Conservation (phyloP, 2,113 vertebrate genomes). For the Elanus axillaris region DNA sequence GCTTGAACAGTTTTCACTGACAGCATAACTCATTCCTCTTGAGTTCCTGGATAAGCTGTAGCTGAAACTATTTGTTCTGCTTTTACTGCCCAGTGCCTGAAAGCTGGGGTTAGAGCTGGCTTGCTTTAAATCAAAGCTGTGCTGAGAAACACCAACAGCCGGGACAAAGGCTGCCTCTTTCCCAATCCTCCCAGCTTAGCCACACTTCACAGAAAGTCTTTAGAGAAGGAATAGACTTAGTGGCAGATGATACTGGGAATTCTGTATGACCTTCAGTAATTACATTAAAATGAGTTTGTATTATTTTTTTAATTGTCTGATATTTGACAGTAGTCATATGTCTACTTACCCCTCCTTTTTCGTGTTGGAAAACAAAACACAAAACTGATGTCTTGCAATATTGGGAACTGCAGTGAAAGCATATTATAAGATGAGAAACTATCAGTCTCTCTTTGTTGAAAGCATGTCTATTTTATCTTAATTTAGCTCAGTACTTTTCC, state of each 20-base stretch:
- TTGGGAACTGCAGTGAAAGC: background rate
- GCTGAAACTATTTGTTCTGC: slow-evolving; percentile 38
- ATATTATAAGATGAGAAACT: background rate
- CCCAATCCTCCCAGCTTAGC: background rate
- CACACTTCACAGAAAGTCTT: background rate
- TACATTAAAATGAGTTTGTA: background rate
- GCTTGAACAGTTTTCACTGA: slow-evolving; percentile 15
- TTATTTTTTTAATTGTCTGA: background rate
- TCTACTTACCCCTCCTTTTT: background rate
- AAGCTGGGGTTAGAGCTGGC: background rate
- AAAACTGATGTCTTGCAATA: background rate
- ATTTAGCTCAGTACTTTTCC: background rate
- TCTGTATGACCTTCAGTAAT: background rate
- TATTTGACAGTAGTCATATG: background rate
- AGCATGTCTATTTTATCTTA: background rate
- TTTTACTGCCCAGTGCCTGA: slow-evolving; percentile 11
- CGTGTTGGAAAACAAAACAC: background rate
- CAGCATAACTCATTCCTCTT: slow-evolving; percentile 32
- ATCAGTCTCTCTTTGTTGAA: background rate
- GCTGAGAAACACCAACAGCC: background rate
- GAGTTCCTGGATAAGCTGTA: slow-evolving; percentile 18
- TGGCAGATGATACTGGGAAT: background rate
- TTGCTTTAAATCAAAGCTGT: background rate
- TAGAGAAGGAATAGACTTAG: background rate
- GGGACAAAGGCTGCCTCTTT: background rate